These are phyloP conservation scores for Knipowitschia caucasica DNA, from an alignment of 2,797 vertebrate genomes.

Conservation along the genomic window DNA sequence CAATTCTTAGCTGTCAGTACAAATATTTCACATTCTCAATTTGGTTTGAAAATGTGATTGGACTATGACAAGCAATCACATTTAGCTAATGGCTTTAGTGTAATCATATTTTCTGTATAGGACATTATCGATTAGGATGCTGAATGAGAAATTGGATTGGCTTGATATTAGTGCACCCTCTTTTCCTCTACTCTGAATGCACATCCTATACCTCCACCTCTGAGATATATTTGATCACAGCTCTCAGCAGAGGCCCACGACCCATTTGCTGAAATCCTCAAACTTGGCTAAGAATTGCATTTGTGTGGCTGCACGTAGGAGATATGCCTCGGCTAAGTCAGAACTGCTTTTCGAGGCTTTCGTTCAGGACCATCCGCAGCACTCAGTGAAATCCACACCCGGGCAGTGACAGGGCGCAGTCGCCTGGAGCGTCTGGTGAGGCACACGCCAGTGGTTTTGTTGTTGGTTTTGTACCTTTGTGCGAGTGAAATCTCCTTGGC, in stretches of 20 bases:
- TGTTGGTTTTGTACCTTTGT: slow-evolving; percentile 45
- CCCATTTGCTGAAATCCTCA: slow-evolving; percentile 48
- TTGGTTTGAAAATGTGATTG: slow-evolving; percentile 8
- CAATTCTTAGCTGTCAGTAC: not conserved
- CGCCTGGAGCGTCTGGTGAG: slow-evolving; percentile 39
- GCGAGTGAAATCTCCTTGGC: slow-evolving; percentile 19
- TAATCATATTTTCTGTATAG: not conserved
- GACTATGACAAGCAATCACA: not conserved
- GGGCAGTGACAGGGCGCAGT: slow-evolving; percentile 48
- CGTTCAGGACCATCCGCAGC: slow-evolving; percentile 49
- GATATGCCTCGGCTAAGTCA: slow-evolving; percentile 52
- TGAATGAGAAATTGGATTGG: not conserved
- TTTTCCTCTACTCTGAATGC: not conserved
- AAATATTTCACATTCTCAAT: slow-evolving; percentile 18
- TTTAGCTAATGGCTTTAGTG: not conserved
- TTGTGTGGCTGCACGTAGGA: slow-evolving; percentile 41
- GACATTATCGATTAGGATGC: not conserved
- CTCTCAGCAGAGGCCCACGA: slow-evolving; percentile 35
- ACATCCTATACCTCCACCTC: slow-evolving; percentile 4
- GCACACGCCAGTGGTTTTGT: slow-evolving; percentile 44
- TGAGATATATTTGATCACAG: slow-evolving; percentile 18
- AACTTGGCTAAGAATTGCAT: slow-evolving; percentile 48
- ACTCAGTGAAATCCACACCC: slow-evolving; percentile 34
- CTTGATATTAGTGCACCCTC: not conserved
- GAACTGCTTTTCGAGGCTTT: slow-evolving; percentile 51